Evolutionary conservation across 2,888 invertebrate genomes (phyloP).

Genomic region (Seira ritae): DNA sequence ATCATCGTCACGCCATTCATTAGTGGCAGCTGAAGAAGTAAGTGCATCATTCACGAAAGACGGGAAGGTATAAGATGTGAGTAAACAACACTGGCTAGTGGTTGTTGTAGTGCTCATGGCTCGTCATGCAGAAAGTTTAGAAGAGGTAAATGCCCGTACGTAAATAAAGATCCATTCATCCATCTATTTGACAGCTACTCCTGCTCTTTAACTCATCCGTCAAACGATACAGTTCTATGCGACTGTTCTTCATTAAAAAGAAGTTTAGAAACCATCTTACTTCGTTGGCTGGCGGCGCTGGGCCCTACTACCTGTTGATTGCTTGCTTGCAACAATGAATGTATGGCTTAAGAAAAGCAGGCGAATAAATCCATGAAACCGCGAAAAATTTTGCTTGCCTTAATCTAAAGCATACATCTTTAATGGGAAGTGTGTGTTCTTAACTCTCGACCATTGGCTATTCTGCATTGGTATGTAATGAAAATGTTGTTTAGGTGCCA

Average conservation of each 20-base stretch:
- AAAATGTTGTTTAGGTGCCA: constrained; percentile 30
- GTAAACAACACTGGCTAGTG: constrained; percentile 1
- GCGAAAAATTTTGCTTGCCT: not conserved
- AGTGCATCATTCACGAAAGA: not conserved
- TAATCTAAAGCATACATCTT: not conserved
- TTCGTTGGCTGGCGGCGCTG: not conserved
- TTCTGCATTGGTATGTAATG: not conserved
- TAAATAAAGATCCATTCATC: constrained; percentile 38
- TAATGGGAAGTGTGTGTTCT: constrained; percentile 23
- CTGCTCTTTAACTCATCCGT: constrained; percentile 23
- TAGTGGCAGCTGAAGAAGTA: constrained; percentile 14
- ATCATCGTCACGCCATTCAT: constrained; percentile 31
- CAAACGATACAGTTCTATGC: constrained; percentile 28
- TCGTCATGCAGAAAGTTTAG: constrained; percentile 59
- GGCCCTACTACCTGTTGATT: constrained; percentile 1
- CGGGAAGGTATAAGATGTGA: constrained; percentile 5
- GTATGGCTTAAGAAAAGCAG: constrained; percentile 32
- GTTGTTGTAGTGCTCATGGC: not conserved
- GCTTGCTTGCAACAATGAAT: not conserved
- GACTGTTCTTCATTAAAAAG: constrained; percentile 14
- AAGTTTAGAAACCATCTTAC: constrained; percentile 19
- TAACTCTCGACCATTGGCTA: too few relatives aligned
- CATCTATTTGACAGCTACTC: constrained; percentile 23
- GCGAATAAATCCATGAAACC: constrained; percentile 49
- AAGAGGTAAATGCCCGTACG: constrained; percentile 65